Evolutionary conservation across 2,888 invertebrate genomes (phyloP).

Genomic region (Alsophila aescularia): DNA sequence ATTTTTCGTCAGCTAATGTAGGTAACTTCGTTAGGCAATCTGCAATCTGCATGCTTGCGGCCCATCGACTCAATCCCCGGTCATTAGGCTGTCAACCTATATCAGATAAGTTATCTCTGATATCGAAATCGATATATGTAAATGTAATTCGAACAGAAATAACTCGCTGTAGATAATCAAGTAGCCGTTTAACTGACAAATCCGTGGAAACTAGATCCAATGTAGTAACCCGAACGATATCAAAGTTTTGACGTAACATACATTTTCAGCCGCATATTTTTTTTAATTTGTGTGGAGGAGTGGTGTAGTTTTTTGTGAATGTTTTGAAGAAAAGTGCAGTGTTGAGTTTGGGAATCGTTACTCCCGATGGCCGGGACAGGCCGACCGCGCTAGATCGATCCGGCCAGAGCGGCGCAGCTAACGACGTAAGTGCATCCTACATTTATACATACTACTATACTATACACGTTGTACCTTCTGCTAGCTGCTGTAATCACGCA

Average conservation of each 20-base stretch:
- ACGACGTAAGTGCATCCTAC: slow-evolving; percentile 61
- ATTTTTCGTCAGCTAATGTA: slow-evolving; percentile 9
- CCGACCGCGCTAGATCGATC: slow-evolving; percentile 75
- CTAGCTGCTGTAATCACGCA: background rate
- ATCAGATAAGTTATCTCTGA: slow-evolving; percentile 59
- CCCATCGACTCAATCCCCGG: slow-evolving; percentile 36
- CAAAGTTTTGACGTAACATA: background rate
- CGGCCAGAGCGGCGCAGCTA: slow-evolving; percentile 60
- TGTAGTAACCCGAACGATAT: background rate
- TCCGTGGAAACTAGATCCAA: slow-evolving; percentile 11
- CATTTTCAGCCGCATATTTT: slow-evolving; percentile 1
- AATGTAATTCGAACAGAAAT: slow-evolving; percentile 44
- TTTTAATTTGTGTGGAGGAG: slow-evolving; percentile 4
- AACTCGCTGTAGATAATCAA: slow-evolving; percentile 26
- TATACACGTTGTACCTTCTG: background rate
- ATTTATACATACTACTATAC: background rate
- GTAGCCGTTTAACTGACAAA: background rate
- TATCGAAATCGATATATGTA: slow-evolving; percentile 66
- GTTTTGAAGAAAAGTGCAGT: slow-evolving; percentile 49
- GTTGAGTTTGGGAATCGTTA: slow-evolving; percentile 46
- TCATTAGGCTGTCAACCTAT: slow-evolving; percentile 57
- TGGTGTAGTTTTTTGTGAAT: slow-evolving; percentile 8
- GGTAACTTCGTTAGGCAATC: slow-evolving; percentile 31
- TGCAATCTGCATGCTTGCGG: slow-evolving; percentile 43
- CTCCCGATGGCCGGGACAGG: slow-evolving; percentile 59